Evolutionary conservation across 2,888 invertebrate species (phyloP), one percentile per base, ranked within the genome.

Genomic region (Lomographa bimaculata): DNA sequence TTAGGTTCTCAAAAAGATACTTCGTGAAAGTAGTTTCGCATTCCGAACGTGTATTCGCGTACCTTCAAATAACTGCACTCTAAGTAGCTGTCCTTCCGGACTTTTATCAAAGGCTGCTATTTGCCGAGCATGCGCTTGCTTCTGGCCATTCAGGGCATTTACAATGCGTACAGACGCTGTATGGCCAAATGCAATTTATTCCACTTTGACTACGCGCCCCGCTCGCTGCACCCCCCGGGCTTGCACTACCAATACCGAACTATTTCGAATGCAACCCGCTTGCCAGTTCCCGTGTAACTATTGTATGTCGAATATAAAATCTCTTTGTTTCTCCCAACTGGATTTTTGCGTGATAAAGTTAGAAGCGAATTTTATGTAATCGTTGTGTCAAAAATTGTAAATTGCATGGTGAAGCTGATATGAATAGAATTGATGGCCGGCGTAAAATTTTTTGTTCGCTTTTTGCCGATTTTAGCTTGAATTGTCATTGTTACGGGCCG

Each of bases 141-240:
- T 29, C 27, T 14, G 30, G 41, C 49, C 20, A 46, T 45, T 45
- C 50, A 39, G 36, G 20, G 37, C 44, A 36, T 30, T 54, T 38
- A 37, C 51, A 32, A 44, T 47, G 51, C 49, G 51, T 47, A 27
- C 32, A 14, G 36, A 39, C 30, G 43, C 24, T 32, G 18, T 27
- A 38, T 35, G 39, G 30, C 46, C 43, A 30, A 36, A 41, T 49
- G 49, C 49, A 47, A 47, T 54, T 50, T 49, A 40, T 50, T 46
- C 43, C 46, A 45, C 43, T 51, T 45, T 37, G 46, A 27, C 37
- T 16, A 38, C 21, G 14, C 24, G 7, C 17, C 33, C 36, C 14
- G 12, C 24, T n/a, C 14, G 14, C 14, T 3, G 4, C 3, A 14
- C 14, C 4, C 14, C 14, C 3, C 4, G n/a, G n/a, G n/a, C n/a